These are phyloP conservation scores for Tragelaphus strepsiceros DNA, from an alignment of 2,113 vertebrate species.

Conservation along the genomic window DNA sequence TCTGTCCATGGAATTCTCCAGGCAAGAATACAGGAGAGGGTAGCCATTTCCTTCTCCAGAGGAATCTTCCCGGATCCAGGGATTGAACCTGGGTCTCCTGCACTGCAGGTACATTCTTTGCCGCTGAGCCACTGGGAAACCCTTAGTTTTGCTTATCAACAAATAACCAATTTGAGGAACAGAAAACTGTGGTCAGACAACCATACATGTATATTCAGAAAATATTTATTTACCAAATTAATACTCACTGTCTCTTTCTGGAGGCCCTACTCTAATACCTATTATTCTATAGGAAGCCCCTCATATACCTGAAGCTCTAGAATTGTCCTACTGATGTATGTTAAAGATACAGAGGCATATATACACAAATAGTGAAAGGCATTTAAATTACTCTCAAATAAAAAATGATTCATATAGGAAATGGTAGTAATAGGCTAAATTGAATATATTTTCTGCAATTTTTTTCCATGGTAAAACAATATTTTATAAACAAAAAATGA, in stretches of 20 bases:
- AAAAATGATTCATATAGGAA: neutral
- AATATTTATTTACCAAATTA: neutral
- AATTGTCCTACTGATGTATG: neutral
- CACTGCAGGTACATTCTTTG: neutral
- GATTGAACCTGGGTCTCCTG: neutral
- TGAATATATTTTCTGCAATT: neutral
- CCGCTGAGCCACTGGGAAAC: neutral
- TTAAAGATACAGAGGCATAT: neutral
- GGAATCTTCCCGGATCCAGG: neutral
- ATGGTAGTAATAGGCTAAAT: neutral
- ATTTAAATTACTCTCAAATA: neutral
- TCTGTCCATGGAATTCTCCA: neutral
- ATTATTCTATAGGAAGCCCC: neutral
- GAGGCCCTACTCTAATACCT: neutral
- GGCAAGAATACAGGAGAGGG: neutral
- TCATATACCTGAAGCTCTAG: neutral
- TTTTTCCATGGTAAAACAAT: neutral
- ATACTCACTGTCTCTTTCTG: neutral
- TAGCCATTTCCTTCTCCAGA: neutral
- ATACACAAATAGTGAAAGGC: neutral
- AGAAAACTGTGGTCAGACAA: neutral
- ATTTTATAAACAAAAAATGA: constrained; percentile 21
- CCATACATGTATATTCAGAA: neutral
- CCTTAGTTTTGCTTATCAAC: neutral
- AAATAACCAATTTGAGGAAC: neutral